phyloP scores from a whole-genome alignment of 2,888 invertebrate genomes.

The Xestia ashworthii region DNA sequence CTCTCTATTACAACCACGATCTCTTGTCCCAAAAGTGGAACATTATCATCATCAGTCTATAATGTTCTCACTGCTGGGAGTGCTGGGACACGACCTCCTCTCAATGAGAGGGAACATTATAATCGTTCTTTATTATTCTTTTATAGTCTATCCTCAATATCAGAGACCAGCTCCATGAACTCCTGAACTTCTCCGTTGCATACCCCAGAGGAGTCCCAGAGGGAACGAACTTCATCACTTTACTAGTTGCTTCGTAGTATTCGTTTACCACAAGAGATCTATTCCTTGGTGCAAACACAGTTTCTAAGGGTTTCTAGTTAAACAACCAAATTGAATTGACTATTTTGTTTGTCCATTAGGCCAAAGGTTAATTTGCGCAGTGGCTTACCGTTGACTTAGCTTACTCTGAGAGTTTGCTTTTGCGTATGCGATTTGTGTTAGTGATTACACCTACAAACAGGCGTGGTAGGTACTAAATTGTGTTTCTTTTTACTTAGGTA shows the following conservation, averaged over 20 bases:
- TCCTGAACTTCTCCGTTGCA: not conserved
- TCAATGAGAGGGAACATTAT: no score
- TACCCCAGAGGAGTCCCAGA: not conserved
- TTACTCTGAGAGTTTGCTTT: not conserved
- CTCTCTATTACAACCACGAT: no score
- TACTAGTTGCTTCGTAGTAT: not conserved
- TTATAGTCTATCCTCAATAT: not conserved
- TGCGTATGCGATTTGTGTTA: not conserved
- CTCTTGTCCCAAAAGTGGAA: no score
- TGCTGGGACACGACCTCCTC: no score
- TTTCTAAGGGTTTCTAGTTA: no score
- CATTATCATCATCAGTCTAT: no score
- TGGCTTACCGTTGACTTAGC: not conserved
- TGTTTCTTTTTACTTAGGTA: not conserved
- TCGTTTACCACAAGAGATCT: not conserved
- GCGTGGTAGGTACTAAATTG: not conserved
- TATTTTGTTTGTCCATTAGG: constrained; percentile 4
- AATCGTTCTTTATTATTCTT: no score
- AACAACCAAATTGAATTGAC: no score
- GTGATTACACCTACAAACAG: not conserved
- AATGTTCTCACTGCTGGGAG: no score
- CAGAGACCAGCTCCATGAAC: not conserved
- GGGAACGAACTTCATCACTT: not conserved
- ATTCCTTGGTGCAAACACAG: not conserved
- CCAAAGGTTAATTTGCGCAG: not conserved